Base-by-base conservation (phyloP, 2,888 invertebrate species). In the Caenorhabditis sp. region DNA sequence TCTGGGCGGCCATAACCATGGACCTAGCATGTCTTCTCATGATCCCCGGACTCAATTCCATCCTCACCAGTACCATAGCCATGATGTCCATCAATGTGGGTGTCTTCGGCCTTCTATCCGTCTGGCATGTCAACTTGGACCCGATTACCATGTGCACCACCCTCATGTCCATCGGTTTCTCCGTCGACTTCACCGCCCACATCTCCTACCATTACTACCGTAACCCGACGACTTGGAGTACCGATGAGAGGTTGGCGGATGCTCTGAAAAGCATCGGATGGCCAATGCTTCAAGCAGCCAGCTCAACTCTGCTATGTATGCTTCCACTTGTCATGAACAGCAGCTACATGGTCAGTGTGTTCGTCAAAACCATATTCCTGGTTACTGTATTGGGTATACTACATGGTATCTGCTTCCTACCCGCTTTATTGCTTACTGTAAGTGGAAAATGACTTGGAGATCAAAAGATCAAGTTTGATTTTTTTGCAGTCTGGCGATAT, bases 71-170 rank as follows among this genome's bases (percentile, higher is more conserved):
- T 77, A 80, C 86, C 1, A 71, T 86, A 18, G 89, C 89, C 6
- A 88, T 89, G 87, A 62, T 87, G 15, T 88, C 87, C 9, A 88
- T 89, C 58, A 89, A 88, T 69, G 72, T 88, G 13, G 88, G 88
- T 9, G 88, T 89, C 0, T 89, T 89, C 55, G 88, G 88, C 8
- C 71, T 87, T 1, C 69, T 89, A 8, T 86, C 86, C 3, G 78
- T 86, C 0, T 89, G 88, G 88, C 58, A 79, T 56, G 88, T 89
- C 20, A 85, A 86, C 47, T 77, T 89, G 35, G 88, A 89, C 67
- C 88, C 88, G 1, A 88, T 89, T 44, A 85, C 87, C 9, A 88
- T 88, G 88, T 88, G 88, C 70, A 89, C 88, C 11, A 86, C 87
- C 8, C 64, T 88, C 22, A 87, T 88, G 84, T 78, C 83, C 62